phyloP scores from a whole-genome alignment of 2,113 vertebrate species.

The Rissa tridactyla region DNA sequence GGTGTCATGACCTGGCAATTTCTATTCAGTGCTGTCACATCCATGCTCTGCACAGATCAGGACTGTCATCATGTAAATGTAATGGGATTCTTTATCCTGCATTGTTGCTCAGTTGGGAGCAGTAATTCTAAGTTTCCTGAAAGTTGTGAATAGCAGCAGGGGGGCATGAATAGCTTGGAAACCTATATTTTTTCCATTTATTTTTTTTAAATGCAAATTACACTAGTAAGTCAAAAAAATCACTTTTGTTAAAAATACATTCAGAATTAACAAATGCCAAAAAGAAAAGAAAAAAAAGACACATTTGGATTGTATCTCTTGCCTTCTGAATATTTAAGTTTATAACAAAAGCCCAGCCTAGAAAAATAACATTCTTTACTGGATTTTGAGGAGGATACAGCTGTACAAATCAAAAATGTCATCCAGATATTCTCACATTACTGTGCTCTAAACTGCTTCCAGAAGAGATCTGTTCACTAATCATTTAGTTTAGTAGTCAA shows the following conservation, averaged over 20 bases:
- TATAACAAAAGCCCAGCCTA: constrained; percentile 84
- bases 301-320: constrained; percentile 80
- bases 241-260: constrained; percentile 86
- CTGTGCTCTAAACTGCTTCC: constrained; percentile 74
- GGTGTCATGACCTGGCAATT: constrained; percentile 61
- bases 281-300: constrained; percentile 59
- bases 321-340: constrained; percentile 79
- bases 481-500: constrained; percentile 70
- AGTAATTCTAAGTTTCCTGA: neutral
- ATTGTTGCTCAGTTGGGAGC: constrained; percentile 37
- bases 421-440: constrained; percentile 73
- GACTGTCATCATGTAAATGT: constrained; percentile 46
- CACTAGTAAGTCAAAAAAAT: constrained; percentile 84
- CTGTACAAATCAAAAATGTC: constrained; percentile 76
- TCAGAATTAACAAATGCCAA: constrained; percentile 82
- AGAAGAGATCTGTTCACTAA: constrained; percentile 59
- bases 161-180: constrained; percentile 71
- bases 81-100: constrained; percentile 29
- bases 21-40: constrained; percentile 52
- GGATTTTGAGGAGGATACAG: constrained; percentile 80
- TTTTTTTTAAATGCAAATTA: constrained; percentile 85
- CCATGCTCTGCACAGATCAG: neutral
- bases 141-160: constrained; percentile 43
- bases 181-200: constrained; percentile 76
- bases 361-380: constrained; percentile 85